These are phyloP conservation scores for Pagetopsis macropterus DNA, from an alignment of 2,797 vertebrate species.

Conservation along the genomic window DNA sequence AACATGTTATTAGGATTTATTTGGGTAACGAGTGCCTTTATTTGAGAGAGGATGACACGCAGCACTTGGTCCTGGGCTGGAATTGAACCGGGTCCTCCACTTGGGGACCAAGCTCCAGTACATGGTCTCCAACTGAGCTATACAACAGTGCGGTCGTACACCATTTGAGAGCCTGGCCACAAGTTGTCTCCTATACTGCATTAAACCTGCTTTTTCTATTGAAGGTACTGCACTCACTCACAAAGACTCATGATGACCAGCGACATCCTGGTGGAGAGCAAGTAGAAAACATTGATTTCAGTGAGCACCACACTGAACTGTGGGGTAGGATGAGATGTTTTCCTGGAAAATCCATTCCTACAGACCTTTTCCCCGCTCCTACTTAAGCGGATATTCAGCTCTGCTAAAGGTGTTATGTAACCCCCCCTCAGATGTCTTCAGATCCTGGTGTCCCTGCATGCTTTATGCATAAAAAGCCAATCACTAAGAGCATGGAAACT, in stretches of 20 bases:
- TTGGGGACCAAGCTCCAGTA: too few relatives aligned
- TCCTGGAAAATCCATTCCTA: neutral
- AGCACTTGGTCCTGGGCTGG: too few relatives aligned
- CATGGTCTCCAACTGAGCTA: too few relatives aligned
- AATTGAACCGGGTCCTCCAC: too few relatives aligned
- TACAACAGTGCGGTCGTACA: neutral
- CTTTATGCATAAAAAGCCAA: conserved; percentile 86
- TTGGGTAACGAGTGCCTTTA: too few relatives aligned
- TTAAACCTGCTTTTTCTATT: neutral
- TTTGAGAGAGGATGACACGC: too few relatives aligned
- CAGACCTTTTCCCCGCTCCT: conserved; percentile 36
- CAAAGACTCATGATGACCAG: neutral
- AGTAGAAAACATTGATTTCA: neutral
- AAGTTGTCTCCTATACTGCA: neutral
- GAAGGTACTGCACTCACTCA: neutral
- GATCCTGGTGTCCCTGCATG: conserved; percentile 77
- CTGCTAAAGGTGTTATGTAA: conserved; percentile 75
- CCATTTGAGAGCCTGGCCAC: neutral
- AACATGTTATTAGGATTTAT: too few relatives aligned
- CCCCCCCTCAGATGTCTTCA: conserved; percentile 76
- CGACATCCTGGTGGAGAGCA: neutral
- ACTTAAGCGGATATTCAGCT: conserved; percentile 57
- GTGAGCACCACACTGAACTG: neutral
- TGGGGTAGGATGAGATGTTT: conserved; percentile 1
- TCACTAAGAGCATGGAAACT: conserved; percentile 77